phyloP scores from a whole-genome alignment of 53 echinoderm and acorn worm genomes.

The Echinarachnius parma region DNA sequence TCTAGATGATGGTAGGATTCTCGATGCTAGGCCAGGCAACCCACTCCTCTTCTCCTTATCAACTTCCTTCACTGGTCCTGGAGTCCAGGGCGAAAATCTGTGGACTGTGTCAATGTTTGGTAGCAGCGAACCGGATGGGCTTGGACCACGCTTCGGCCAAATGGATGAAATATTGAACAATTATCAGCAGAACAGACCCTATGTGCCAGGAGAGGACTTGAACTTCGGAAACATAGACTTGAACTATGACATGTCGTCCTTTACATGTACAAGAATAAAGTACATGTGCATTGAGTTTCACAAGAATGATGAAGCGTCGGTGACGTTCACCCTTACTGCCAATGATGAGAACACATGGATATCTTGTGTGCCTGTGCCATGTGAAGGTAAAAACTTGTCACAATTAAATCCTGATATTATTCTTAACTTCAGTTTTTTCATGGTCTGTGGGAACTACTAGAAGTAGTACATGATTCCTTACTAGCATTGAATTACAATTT shows the following conservation, averaged over 20 bases:
- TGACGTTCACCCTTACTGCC: constrained; percentile 56
- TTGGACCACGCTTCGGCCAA: constrained; percentile 48
- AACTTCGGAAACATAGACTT: constrained; percentile 55
- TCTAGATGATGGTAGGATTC: constrained; percentile 42
- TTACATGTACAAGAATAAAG: constrained; percentile 65
- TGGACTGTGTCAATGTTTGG: constrained; percentile 63
- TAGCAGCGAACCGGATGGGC: constrained; percentile 53
- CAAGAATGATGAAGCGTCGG: constrained; percentile 39
- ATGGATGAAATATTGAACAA: constrained; percentile 42
- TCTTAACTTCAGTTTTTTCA: no score
- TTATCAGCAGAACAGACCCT: constrained; percentile 41
- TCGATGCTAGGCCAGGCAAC: constrained; percentile 48
- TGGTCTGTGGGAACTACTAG: no score
- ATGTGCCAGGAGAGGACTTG: constrained; percentile 39
- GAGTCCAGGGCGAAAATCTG: constrained; percentile 65
- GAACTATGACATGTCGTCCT: constrained; percentile 67
- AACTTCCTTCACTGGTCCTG: constrained; percentile 41
- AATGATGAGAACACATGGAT: constrained; percentile 60
- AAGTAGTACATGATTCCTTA: no score
- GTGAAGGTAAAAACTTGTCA: constrained; percentile 81
- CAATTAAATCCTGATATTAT: no score
- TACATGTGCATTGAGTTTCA: constrained; percentile 65
- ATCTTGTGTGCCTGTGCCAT: constrained; percentile 52
- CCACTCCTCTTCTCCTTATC: constrained; percentile 43
- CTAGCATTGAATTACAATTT: no score